Percentiles rank a stretch among this genome's conserved stretches.
phyloP scores from a whole-genome alignment of 1,140 invertebrate species.

The Neotoxoptera formosana region DNA sequence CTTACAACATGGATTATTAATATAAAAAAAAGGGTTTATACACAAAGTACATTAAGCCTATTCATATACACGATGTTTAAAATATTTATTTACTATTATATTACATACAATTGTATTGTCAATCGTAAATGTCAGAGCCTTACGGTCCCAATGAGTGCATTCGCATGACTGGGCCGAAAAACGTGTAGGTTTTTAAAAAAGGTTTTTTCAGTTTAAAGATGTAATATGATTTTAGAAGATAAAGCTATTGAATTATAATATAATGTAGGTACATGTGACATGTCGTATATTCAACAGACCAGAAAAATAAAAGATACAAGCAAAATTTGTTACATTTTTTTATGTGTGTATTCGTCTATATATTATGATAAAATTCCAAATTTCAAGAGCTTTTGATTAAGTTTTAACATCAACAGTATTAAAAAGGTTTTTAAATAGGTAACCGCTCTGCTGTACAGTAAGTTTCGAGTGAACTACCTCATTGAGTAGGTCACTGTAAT shows the following conservation, averaged over 20 bases:
- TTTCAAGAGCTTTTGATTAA: neutral
- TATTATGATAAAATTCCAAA: neutral
- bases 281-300: neutral
- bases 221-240: neutral
- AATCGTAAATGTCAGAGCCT: too few species aligned
- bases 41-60: neutral
- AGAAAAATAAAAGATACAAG: constrained; percentile 30
- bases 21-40: neutral
- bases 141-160: constrained; percentile 1
- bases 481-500: neutral
- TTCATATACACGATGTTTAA: neutral
- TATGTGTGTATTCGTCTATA: too few species aligned
- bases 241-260: neutral
- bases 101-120: constrained; percentile 9
- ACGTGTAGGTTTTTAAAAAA: neutral
- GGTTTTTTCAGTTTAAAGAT: constrained; percentile 9
- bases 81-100: neutral
- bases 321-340: neutral
- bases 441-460: neutral
- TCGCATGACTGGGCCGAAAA: neutral
- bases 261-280: too few species aligned
- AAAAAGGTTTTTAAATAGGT: neutral
- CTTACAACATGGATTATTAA: constrained; percentile 6
- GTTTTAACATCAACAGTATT: neutral
- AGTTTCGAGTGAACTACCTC: neutral